A percentile compares a stretch with the other conserved stretches of the same genome.
These are phyloP conservation scores for Strigamia maritima DNA, from an alignment of 2,888 invertebrate species.

Conservation along the genomic window DNA sequence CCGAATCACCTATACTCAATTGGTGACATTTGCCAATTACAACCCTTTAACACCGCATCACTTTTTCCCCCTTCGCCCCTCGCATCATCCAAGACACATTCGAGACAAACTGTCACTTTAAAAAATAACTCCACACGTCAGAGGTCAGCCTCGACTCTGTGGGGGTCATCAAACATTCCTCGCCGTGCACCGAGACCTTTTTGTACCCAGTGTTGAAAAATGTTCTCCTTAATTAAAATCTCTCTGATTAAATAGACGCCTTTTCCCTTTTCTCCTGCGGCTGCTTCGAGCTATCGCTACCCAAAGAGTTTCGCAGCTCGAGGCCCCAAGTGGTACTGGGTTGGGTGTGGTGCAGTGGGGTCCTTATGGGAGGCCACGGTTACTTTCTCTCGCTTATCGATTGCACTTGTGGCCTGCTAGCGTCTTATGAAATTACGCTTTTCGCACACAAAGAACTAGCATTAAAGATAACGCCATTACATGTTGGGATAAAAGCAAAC, in stretches of 20 bases:
- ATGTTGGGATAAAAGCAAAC: background rate
- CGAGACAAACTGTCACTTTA: background rate
- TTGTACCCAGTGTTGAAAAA: conserved; percentile 1
- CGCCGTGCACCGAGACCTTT: background rate
- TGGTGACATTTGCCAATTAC: conserved; percentile 34
- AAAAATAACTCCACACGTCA: background rate
- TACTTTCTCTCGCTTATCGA: conserved; percentile 27
- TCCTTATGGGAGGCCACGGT: conserved; percentile 29
- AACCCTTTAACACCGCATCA: conserved; percentile 11
- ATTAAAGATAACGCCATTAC: conserved; percentile 20
- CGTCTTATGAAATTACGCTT: conserved; percentile 30
- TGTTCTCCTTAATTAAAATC: conserved; percentile 12
- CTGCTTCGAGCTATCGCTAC: background rate
- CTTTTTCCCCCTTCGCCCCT: background rate
- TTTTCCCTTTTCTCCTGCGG: conserved; percentile 11
- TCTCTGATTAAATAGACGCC: conserved; percentile 25
- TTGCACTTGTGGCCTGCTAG: conserved; percentile 32
- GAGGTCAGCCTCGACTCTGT: background rate
- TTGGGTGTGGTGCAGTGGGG: conserved; percentile 11
- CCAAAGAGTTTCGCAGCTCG: background rate
- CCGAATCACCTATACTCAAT: conserved; percentile 18
- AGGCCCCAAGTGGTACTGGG: conserved; percentile 9
- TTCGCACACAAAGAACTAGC: conserved; percentile 12
- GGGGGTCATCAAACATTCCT: background rate
- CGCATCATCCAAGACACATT: background rate